phyloP scores from a whole-genome alignment of 2,888 invertebrate genomes.

The Mechanitis messenoides region DNA sequence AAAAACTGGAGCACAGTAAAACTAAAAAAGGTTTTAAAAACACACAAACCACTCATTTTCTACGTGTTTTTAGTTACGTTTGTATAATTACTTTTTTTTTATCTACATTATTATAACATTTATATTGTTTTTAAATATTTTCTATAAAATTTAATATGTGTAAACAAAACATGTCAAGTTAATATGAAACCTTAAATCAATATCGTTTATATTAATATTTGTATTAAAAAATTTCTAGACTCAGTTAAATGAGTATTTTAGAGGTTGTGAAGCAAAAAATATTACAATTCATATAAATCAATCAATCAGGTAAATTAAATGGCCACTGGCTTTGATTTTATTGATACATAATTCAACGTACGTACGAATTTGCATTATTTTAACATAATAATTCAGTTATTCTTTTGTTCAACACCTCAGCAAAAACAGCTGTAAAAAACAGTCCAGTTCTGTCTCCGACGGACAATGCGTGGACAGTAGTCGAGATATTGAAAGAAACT shows the following conservation, averaged over 20 bases:
- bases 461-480: slow-evolving; percentile 55
- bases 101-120: not conserved
- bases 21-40: slow-evolving; percentile 29
- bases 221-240: too few relatives aligned
- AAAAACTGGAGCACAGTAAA: slow-evolving; percentile 54
- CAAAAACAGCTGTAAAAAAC: slow-evolving; percentile 44
- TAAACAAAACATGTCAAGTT: too few relatives aligned
- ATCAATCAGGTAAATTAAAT: slow-evolving; percentile 22
- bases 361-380: slow-evolving; percentile 34
- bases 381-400: slow-evolving; percentile 34
- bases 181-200: too few relatives aligned
- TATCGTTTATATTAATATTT: too few relatives aligned
- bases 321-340: slow-evolving; percentile 26
- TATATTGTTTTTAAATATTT: not conserved
- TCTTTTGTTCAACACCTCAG: slow-evolving; percentile 35
- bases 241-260: too few relatives aligned
- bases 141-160: not conserved
- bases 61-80: slow-evolving; percentile 6
- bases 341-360: slow-evolving; percentile 27
- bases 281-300: not conserved
- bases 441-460: slow-evolving; percentile 7
- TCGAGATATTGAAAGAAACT: slow-evolving; percentile 41
- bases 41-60: not conserved
- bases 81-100: not conserved
- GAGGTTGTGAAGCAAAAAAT: not conserved